A percentile compares a stretch with the other conserved stretches of the same genome.
Evolutionary conservation across 2,113 vertebrate species (phyloP).

Genomic region (Sapayoa aenigma): DNA sequence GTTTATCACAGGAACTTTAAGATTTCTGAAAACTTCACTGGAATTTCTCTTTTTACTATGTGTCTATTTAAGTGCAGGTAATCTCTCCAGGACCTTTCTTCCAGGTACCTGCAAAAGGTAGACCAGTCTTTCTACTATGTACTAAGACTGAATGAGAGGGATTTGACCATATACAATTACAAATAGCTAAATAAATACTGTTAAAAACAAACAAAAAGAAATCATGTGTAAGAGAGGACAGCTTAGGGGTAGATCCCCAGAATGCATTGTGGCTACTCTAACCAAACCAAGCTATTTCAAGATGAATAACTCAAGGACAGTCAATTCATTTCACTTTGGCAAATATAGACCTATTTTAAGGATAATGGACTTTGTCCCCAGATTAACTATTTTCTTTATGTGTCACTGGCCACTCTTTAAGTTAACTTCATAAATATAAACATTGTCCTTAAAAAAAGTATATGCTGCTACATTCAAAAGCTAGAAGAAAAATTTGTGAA

Average conservation of each 20-base stretch:
- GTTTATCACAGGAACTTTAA: not conserved
- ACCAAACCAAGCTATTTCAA: not conserved
- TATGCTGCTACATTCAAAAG: not conserved
- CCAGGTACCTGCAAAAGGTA: not conserved
- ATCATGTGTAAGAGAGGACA: not conserved
- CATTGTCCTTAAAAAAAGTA: not conserved
- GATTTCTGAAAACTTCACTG: not conserved
- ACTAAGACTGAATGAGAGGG: not conserved
- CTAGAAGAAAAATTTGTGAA: constrained; percentile 2
- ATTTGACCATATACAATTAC: not conserved
- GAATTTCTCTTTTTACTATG: not conserved
- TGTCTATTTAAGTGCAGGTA: not conserved
- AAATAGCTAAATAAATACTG: not conserved
- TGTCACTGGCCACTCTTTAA: not conserved
- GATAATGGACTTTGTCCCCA: not conserved
- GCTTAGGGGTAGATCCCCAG: not conserved
- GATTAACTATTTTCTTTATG: not conserved
- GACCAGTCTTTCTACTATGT: not conserved
- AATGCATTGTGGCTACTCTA: not conserved
- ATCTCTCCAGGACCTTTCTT: not conserved
- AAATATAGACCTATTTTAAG: not conserved
- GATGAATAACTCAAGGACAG: not conserved
- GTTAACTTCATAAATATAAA: not conserved
- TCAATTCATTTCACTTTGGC: not conserved
- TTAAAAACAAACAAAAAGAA: not conserved